These are phyloP conservation scores for Carposina sasakii DNA, from an alignment of 1,140 invertebrate species.

Conservation along the genomic window DNA sequence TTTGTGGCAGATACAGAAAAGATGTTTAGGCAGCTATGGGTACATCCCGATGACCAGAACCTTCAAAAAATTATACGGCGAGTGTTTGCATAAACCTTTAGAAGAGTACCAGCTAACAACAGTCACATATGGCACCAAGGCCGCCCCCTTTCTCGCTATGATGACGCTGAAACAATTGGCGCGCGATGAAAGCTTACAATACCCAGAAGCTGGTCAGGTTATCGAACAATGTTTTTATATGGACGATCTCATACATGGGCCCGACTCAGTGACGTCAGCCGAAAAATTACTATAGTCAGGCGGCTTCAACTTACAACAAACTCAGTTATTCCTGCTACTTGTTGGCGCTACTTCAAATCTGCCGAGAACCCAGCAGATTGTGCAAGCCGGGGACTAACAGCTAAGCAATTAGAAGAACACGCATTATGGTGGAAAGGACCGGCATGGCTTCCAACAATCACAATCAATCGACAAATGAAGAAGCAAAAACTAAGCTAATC, in stretches of 20 bases:
- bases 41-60: too few species aligned
- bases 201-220: not conserved
- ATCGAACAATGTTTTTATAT: not conserved
- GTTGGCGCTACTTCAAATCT: too few species aligned
- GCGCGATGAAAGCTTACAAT: not conserved
- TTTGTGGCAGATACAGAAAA: too few species aligned
- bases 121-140: too few species aligned
- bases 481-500: not conserved
- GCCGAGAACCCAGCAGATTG: too few species aligned
- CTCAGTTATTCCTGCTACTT: too few species aligned
- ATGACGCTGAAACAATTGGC: slow-evolving; percentile 1
- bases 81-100: not conserved
- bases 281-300: not conserved
- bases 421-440: slow-evolving; percentile 2
- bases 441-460: not conserved
- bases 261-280: not conserved
- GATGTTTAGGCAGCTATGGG: too few species aligned
- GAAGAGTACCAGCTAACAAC: not conserved
- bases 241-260: not conserved
- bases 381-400: too few species aligned
- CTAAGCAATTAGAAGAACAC: too few species aligned
- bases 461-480: not conserved
- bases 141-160: not conserved
- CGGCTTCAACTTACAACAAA: not conserved
- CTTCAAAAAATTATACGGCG: too few species aligned